Conservation (phyloP, 2,888 invertebrate species). For the Alviniconcha strummeri region DNA sequence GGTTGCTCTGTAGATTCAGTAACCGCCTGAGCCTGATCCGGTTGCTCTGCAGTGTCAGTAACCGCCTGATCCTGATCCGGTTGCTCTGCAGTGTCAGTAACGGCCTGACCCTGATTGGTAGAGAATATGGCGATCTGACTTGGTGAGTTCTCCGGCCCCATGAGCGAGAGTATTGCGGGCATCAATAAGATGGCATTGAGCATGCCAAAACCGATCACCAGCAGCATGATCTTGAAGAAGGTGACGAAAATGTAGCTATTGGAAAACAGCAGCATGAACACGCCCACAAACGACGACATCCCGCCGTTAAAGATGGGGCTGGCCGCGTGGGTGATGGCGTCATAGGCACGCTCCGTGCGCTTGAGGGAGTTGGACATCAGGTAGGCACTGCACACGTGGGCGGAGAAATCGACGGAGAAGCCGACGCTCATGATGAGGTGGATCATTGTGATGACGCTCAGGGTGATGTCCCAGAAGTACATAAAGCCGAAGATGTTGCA, state of each 20-base stretch:
- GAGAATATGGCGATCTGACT: no score
- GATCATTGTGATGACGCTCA: constrained; percentile 66
- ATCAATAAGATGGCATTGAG: constrained; percentile 16
- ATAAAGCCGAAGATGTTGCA: constrained; percentile 63
- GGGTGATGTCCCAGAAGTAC: constrained; percentile 55
- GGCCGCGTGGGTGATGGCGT: constrained; percentile 48
- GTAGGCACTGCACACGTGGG: constrained; percentile 57
- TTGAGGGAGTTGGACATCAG: constrained; percentile 39
- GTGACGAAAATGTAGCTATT: constrained; percentile 17
- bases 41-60: no score
- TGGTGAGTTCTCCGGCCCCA: constrained; percentile 31
- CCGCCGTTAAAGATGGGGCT: constrained; percentile 43
- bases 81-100: no score
- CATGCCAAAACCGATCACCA: constrained; percentile 15
- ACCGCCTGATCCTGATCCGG: no score
- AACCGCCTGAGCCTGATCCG: no score
- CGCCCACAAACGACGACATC: neutral
- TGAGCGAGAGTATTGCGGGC: constrained; percentile 3
- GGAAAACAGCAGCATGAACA: constrained; percentile 1
- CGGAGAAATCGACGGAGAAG: constrained; percentile 63
- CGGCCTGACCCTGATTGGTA: no score
- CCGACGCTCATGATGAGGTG: constrained; percentile 66
- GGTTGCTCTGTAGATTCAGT: no score
- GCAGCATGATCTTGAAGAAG: constrained; percentile 26
- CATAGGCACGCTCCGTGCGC: constrained; percentile 39